A percentile compares a stretch with the other conserved stretches of the same genome.
phyloP scores from a whole-genome alignment of 2,888 invertebrate species.

The Drosophila neotestacea region DNA sequence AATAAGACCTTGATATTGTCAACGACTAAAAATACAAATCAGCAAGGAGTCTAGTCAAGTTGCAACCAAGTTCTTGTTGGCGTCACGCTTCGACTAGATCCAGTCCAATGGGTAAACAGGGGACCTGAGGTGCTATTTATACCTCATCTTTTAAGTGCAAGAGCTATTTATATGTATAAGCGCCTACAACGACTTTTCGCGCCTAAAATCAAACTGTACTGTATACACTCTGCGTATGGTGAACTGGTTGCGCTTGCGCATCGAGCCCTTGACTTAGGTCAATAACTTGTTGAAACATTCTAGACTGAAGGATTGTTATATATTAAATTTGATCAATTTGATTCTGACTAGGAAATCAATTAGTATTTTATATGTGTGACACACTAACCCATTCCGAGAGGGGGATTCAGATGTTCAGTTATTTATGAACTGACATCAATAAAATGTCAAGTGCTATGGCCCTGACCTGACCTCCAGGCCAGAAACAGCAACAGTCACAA shows the following conservation, averaged over 20 bases:
- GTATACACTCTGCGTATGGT: conserved; percentile 2
- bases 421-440: conserved; percentile 44
- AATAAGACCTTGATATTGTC: conserved; percentile 75
- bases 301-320: neutral
- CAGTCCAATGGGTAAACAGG: neutral
- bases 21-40: conserved; percentile 69
- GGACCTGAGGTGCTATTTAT: conserved; percentile 59
- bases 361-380: conserved; percentile 1
- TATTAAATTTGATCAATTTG: neutral
- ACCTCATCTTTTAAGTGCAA: conserved; percentile 9
- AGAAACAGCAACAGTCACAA: conserved; percentile 23
- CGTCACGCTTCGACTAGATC: conserved; percentile 50
- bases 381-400: conserved; percentile 39
- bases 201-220: conserved; percentile 35
- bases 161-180: conserved; percentile 33
- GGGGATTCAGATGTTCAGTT: conserved; percentile 14
- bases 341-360: neutral
- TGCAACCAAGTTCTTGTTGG: conserved; percentile 19
- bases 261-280: conserved; percentile 84
- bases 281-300: conserved; percentile 67
- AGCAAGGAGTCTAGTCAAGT: conserved; percentile 7
- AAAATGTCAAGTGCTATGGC: conserved; percentile 80
- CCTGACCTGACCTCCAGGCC: conserved; percentile 81
- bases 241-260: conserved; percentile 9
- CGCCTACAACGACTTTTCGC: conserved; percentile 35